Percentiles rank a stretch among this genome's conserved stretches.
phyloP scores from a whole-genome alignment of 37 sponge, comb jelly and placozoan species.

The Ephydatia muelleri region DNA sequence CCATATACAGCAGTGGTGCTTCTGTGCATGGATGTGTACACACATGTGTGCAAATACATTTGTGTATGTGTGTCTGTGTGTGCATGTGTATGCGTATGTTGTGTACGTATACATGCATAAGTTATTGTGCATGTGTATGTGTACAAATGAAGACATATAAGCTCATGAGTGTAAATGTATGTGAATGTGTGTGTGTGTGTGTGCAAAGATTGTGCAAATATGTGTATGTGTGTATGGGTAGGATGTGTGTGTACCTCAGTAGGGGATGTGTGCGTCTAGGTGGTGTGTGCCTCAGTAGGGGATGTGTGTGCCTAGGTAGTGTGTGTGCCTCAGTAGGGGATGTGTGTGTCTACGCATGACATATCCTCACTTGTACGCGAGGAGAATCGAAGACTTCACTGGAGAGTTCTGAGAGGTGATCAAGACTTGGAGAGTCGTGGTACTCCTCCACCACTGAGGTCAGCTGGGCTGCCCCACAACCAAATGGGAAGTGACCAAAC shows the following conservation, averaged over 20 bases:
- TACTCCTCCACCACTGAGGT: conserved; percentile 59
- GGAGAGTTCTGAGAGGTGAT: conserved; percentile 57
- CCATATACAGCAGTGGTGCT: no score
- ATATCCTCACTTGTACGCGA: conserved; percentile 65
- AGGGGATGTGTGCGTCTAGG: background rate
- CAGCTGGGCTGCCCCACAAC: conserved; percentile 81
- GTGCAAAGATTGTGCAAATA: background rate
- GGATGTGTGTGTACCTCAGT: background rate
- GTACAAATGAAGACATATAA: no score
- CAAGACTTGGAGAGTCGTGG: conserved; percentile 56
- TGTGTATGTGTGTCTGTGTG: no score
- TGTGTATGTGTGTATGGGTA: background rate
- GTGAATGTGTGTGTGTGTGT: conserved; percentile 3
- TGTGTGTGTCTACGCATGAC: no score
- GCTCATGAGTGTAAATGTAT: no score
- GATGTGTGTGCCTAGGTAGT: background rate
- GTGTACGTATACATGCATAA: no score
- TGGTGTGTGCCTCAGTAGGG: background rate
- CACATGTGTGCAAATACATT: no score
- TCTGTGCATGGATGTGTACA: no score
- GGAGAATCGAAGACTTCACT: conserved; percentile 71
- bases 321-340: background rate
- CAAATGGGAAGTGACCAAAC: conserved; percentile 85
- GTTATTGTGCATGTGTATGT: no score
- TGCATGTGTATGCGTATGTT: no score